Base-by-base conservation (phyloP, 2,797 vertebrate species). In the Petrocephalus schoutedeni region DNA sequence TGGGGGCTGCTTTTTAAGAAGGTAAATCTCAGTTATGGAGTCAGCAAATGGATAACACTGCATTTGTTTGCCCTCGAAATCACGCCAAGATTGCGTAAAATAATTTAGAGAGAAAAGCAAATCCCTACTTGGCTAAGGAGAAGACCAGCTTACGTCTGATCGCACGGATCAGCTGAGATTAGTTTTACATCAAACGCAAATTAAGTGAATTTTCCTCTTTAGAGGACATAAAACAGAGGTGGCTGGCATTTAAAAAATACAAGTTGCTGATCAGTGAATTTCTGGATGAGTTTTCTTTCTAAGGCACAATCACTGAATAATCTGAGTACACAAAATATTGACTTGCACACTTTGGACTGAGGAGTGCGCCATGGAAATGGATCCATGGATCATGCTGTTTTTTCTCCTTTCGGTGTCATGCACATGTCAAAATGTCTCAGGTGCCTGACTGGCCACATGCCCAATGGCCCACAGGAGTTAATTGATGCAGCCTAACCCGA, bases 401-500 rank as follows among this genome's bases (percentile, higher is more conserved):
- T 49, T 80, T 80, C 74, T 21, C 10, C 71, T 36, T 45, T 7
- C 74, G 9, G 41, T 80, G 71, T 41, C 67, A 41, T 6, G 9
- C 64, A 23, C 1, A 4, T 41, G 41, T 49, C 74, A 5, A 36
- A 77, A 21, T 41, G n/a, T 49, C 74, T 49, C 41, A 80, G 41
- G 74, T 49, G 7, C 41, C 41, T 80, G 12, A 19, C 74, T n/a
- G 41, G 74, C 41, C 3, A 49, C 74, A 80, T 80, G 41, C 41
- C 41, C 36, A 80, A 8, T 80, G 74, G 41, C 36, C 19, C 74
- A 7, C 82, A 56, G 51, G 51, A 84, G 54, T 53, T 53, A 84
- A 12, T 84, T 87, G 71, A 80, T 77, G 87, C 84, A 89, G 45
- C 21, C 45, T 85, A 89, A 28, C 89, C 88, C 91, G 92, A 89